Base-by-base conservation (phyloP, 2,113 vertebrate genomes). In the Piprites chloris region DNA sequence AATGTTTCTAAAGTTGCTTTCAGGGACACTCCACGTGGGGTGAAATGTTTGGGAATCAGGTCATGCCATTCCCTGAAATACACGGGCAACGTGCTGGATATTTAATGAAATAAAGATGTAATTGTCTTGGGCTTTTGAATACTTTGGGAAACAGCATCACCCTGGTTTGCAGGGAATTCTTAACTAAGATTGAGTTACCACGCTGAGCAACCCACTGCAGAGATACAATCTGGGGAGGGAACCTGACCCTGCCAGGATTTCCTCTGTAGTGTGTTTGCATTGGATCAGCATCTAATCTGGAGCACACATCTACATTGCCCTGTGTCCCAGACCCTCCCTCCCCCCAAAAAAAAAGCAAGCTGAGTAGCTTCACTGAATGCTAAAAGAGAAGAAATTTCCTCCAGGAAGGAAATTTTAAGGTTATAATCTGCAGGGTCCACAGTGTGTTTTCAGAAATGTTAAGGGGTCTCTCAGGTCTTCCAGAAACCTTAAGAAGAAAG, bases 161-260 rank as follows among this genome's bases (percentile, higher is more conserved):
- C 78, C 72, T 62, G 85, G 59, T 85, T 94, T 83, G 71, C 59
- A 93, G 66, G 67, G n/a, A 76, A 55, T 71, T 58, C 75, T 93
- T 76, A 79, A 92, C 82, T 20, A 56, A 73, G 88, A 95, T 95
- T 86, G 74, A 75, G 89, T 97, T 96, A 85, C 95, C 26, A 39
- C 3, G 14, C 61, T 55, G 88, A 82, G 66, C 75, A 75, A 86
- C n/a, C 39, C 83, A 52, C 14, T 52, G 74, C 72, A 87, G 21
- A 93, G 86, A 94, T 91, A 97, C 42, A 39, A 96, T 97, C 95
- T 95, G 68, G 81, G 92, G 12, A 91, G 90, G 91, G 77, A 96
- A 97, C 76, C 80, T 33, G 91, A 96, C 58, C 83, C 87, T 5
- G 27, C 52, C 80, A 89, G 87, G 74, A 93, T 93, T 97, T 97